Conservation (phyloP, 2,113 vertebrate species). For the Sebastes schlegelii region DNA sequence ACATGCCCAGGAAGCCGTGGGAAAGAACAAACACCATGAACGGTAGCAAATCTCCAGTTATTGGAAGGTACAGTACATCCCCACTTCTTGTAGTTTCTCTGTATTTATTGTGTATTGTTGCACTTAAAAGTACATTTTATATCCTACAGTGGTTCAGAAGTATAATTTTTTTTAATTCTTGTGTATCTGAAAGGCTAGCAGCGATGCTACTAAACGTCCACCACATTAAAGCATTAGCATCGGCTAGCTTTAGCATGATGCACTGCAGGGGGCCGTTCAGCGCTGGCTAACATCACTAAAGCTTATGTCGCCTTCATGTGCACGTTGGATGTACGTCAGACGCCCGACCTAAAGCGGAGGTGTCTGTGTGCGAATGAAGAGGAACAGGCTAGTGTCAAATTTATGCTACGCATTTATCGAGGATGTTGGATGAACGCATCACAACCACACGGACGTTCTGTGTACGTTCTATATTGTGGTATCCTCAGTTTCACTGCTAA, state of each 20-base stretch:
- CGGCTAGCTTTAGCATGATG: constrained; percentile 67
- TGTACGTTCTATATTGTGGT: background rate
- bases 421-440: too few relatives aligned
- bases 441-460: background rate
- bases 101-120: background rate
- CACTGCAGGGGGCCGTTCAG: constrained; percentile 31
- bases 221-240: constrained; percentile 20
- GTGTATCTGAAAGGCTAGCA: constrained; percentile 11
- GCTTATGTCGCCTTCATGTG: constrained; percentile 51
- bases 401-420: background rate
- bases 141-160: background rate
- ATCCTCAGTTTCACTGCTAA: background rate
- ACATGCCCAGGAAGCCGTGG: constrained; percentile 98
- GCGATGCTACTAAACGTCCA: constrained; percentile 1
- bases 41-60: constrained; percentile 98
- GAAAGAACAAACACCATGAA: constrained; percentile 97
- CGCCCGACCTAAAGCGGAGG: background rate
- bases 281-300: constrained; percentile 72
- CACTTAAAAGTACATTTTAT: background rate
- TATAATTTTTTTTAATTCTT: background rate
- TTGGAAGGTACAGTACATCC: constrained; percentile 90
- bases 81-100: background rate
- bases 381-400: background rate
- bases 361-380: constrained; percentile 6
- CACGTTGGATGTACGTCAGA: constrained; percentile 4